Conservation (phyloP, 2,797 vertebrate species). For the Clarias platycephalus region DNA sequence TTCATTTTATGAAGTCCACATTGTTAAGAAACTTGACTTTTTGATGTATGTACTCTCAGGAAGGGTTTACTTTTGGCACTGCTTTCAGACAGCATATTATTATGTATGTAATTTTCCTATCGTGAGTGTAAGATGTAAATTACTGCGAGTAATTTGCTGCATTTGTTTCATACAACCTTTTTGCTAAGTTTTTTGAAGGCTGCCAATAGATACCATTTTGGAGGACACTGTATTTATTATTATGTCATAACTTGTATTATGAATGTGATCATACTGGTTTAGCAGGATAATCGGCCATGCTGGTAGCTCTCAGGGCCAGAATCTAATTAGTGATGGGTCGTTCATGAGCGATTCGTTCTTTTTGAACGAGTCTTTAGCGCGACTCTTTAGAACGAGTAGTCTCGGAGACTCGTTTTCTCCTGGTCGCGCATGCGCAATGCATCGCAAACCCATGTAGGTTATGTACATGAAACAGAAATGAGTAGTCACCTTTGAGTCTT, state of each 20-base stretch:
- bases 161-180: neutral
- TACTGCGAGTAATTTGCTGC: neutral
- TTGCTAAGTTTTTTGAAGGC: neutral
- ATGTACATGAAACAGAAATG: too few species aligned
- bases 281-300: neutral
- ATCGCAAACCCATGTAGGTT: too few species aligned
- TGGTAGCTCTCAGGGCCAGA: neutral
- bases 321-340: too few species aligned
- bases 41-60: neutral
- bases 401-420: too few species aligned
- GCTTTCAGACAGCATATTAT: neutral
- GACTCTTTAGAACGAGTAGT: too few species aligned
- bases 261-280: neutral
- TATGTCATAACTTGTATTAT: neutral
- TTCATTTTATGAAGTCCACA: neutral
- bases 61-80: neutral
- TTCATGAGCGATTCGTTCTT: too few species aligned
- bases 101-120: neutral
- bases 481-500: too few species aligned
- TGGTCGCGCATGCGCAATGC: too few species aligned
- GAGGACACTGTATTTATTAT: neutral
- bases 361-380: too few species aligned
- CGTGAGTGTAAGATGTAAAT: neutral
- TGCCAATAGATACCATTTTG: neutral
- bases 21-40: neutral